These are phyloP conservation scores for Tenthredo distinguenda DNA, from an alignment of 2,888 invertebrate species.

Conservation along the genomic window DNA sequence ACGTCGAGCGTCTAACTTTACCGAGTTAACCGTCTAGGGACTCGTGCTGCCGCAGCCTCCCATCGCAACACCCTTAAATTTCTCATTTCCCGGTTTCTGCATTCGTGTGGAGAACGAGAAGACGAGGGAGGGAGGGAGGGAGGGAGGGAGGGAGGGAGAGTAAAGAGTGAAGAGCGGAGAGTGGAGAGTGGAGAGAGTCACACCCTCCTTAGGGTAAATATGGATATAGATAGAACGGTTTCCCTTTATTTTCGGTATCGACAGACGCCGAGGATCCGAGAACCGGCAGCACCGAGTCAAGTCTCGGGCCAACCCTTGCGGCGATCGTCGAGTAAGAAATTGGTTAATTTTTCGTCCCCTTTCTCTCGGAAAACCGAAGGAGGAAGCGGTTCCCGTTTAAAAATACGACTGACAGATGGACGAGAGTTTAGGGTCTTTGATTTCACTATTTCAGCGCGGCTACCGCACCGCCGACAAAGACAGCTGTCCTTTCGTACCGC, in stretches of 20 bases:
- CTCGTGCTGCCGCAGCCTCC: background rate
- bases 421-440: conserved; percentile 35
- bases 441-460: conserved; percentile 6
- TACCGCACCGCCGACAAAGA: conserved; percentile 17
- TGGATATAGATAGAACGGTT: conserved; percentile 49
- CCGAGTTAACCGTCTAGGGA: conserved; percentile 40
- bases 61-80: background rate
- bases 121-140: background rate
- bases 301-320: conserved; percentile 31
- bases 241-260: conserved; percentile 49
- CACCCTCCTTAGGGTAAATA: conserved; percentile 39
- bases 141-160: background rate
- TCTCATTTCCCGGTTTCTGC: conserved; percentile 1
- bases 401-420: conserved; percentile 47
- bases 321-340: conserved; percentile 45
- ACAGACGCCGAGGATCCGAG: conserved; percentile 30
- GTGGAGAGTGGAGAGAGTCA: background rate
- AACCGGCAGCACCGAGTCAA: background rate
- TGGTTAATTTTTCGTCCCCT: conserved; percentile 37
- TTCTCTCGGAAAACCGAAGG: background rate
- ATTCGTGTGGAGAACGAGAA: background rate
- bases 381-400: conserved; percentile 37
- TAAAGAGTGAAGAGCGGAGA: background rate
- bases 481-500: conserved; percentile 34
- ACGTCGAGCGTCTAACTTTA: conserved; percentile 30